Conservation (phyloP, 2,888 invertebrate species). For the Platycheirus rosarum region DNA sequence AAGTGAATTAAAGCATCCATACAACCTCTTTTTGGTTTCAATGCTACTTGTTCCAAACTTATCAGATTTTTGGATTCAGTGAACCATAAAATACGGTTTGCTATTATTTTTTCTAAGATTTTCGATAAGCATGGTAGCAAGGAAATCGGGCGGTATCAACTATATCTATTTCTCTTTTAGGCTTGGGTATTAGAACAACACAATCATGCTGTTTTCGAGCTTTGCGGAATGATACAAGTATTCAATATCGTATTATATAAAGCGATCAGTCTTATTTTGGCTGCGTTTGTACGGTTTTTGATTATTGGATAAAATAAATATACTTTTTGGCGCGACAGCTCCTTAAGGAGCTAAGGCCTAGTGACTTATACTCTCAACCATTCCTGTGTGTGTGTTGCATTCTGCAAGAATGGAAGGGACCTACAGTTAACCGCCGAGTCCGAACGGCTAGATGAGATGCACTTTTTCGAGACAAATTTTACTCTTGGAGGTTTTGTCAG, state of each 20-base stretch:
- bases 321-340: too few relatives aligned
- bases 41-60: not conserved
- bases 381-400: too few relatives aligned
- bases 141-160: constrained; percentile 22
- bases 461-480: too few relatives aligned
- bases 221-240: too few relatives aligned
- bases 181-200: constrained; percentile 26
- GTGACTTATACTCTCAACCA: too few relatives aligned
- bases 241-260: constrained; percentile 33
- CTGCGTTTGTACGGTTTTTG: not conserved
- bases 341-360: too few relatives aligned
- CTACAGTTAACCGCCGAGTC: too few relatives aligned
- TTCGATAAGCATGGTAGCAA: constrained; percentile 21
- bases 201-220: constrained; percentile 2
- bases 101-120: constrained; percentile 31
- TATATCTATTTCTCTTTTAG: not conserved
- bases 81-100: not conserved
- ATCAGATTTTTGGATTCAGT: not conserved
- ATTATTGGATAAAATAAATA: not conserved
- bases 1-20: constrained; percentile 3
- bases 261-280: not conserved
- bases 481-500: too few relatives aligned
- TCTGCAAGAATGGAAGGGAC: too few relatives aligned
- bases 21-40: not conserved
- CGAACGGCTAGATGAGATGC: too few relatives aligned